Conservation (phyloP, 2,797 vertebrate genomes). For the Chelidonichthys spinosus region DNA sequence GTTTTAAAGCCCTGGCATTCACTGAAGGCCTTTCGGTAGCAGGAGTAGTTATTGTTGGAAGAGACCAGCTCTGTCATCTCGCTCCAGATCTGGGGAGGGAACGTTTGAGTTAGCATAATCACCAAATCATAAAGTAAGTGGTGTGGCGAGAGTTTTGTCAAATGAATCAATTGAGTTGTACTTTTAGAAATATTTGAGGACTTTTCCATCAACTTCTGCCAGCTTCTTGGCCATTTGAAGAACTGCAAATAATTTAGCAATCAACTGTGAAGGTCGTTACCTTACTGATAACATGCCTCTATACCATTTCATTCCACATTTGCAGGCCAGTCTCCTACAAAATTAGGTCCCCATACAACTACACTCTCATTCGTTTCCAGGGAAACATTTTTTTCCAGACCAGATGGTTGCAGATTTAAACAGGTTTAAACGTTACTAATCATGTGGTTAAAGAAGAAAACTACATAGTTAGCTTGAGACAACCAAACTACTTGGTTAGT, state of each 20-base stretch:
- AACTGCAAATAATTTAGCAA: neutral
- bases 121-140: neutral
- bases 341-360: too few relatives aligned
- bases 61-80: constrained; percentile 98
- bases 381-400: too few relatives aligned
- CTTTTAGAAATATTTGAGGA: neutral
- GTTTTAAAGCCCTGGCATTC: constrained; percentile 94
- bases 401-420: too few relatives aligned
- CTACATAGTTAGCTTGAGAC: too few relatives aligned
- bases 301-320: neutral
- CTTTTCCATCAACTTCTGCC: neutral
- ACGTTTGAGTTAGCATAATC: neutral
- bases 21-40: constrained; percentile 93
- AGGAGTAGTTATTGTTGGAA: constrained; percentile 96
- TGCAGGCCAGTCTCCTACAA: too few relatives aligned
- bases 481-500: too few relatives aligned
- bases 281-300: neutral
- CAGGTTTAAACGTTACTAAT: too few relatives aligned
- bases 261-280: neutral
- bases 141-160: neutral
- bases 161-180: neutral
- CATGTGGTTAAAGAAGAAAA: too few relatives aligned
- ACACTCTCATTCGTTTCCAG: too few relatives aligned
- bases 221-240: neutral
- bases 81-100: constrained; percentile 89